Percentiles rank a stretch among this genome's conserved stretches.
Conservation (phyloP, 2,113 vertebrate genomes). For the Bubo bubo region DNA sequence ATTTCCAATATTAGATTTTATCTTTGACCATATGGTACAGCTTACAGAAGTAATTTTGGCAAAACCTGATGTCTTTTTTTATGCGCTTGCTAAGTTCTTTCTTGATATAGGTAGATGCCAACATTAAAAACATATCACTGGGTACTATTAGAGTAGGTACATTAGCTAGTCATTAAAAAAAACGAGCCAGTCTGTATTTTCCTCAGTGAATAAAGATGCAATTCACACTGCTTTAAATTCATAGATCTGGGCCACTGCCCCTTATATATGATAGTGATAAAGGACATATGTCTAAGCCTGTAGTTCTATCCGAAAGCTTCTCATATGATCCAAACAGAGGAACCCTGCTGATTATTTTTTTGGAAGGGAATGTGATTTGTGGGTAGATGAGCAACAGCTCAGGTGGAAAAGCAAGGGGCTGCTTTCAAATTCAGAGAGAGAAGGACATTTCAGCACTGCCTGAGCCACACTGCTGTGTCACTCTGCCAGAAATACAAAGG, state of each 20-base stretch:
- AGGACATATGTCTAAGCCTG: neutral
- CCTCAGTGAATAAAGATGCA: neutral
- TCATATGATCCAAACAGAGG: rapidly evolving
- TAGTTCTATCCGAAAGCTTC: neutral
- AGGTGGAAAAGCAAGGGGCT: neutral
- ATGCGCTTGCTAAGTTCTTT: conserved; percentile 6
- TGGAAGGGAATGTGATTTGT: neutral
- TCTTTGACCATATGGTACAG: conserved; percentile 43
- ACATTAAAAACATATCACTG: conserved; percentile 8
- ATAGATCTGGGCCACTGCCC: neutral
- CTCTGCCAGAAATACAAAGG: neutral
- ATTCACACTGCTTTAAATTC: neutral
- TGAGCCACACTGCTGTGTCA: neutral
- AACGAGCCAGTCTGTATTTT: neutral
- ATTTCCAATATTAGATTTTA: conserved; percentile 56
- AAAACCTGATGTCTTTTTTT: conserved; percentile 24
- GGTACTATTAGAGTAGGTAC: neutral
- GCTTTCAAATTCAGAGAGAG: neutral
- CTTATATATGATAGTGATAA: neutral
- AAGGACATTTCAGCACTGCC: neutral
- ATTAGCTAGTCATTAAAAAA: neutral
- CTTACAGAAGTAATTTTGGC: conserved; percentile 36
- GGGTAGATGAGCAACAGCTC: rapidly evolving
- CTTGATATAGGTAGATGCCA: conserved; percentile 18
- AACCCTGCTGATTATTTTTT: neutral